Conservation (phyloP, 2,797 vertebrate genomes). For the Sandelia bainsii region DNA sequence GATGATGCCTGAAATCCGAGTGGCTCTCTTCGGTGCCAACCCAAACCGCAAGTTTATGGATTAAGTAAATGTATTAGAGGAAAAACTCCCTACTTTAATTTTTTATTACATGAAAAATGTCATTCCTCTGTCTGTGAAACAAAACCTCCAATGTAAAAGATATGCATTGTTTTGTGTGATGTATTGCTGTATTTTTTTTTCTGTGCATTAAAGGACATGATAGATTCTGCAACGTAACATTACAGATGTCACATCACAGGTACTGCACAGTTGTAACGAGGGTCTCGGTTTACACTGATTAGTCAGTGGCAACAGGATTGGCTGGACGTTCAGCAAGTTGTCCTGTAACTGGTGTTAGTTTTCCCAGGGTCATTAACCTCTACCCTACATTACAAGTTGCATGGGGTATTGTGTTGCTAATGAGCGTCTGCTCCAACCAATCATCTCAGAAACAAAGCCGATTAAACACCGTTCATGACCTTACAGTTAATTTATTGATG, state of each 20-base stretch:
- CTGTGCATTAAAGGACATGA: constrained; percentile 61
- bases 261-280: constrained; percentile 48
- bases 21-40: constrained; percentile 94
- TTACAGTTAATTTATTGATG: constrained; percentile 68
- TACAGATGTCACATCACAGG: constrained; percentile 42
- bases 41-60: constrained; percentile 96
- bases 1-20: constrained; percentile 98
- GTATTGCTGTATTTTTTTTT: constrained; percentile 76
- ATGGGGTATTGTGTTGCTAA: constrained; percentile 62
- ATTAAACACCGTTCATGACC: constrained; percentile 36
- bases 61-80: constrained; percentile 71
- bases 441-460: constrained; percentile 45
- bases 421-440: constrained; percentile 64
- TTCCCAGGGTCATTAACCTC: constrained; percentile 35
- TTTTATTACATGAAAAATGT: constrained; percentile 68
- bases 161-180: constrained; percentile 70
- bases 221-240: constrained; percentile 27
- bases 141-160: constrained; percentile 60
- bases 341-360: constrained; percentile 54
- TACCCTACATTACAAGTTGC: constrained; percentile 37
- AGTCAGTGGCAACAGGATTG: constrained; percentile 38
- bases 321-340: constrained; percentile 55
- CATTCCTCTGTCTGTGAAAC: constrained; percentile 76
- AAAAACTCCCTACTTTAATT: constrained; percentile 51
- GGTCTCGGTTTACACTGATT: constrained; percentile 63